Evolutionary conservation across 2,888 invertebrate species (phyloP).

Genomic region (Pristionchus exspectatus): DNA sequence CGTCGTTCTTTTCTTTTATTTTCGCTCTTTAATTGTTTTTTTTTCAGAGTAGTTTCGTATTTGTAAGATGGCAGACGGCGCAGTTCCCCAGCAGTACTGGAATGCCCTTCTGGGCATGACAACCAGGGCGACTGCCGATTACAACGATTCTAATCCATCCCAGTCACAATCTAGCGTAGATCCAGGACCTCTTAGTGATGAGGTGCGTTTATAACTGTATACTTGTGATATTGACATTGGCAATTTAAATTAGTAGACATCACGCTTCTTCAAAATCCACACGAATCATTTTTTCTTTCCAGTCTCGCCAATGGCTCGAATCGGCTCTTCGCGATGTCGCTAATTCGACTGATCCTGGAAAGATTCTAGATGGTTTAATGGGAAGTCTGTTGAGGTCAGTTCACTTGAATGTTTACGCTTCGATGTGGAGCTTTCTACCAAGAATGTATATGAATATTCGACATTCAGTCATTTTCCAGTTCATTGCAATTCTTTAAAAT

Average conservation of each 20-base stretch:
- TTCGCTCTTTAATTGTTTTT: neutral
- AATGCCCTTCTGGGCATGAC: conserved; percentile 54
- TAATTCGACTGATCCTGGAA: conserved; percentile 53
- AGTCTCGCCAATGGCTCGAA: conserved; percentile 60
- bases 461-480: too few relatives aligned
- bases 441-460: too few relatives aligned
- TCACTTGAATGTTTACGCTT: neutral
- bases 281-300: neutral
- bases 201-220: neutral
- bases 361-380: conserved; percentile 55
- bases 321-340: conserved; percentile 54
- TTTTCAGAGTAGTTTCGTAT: neutral
- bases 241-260: too few relatives aligned
- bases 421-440: neutral
- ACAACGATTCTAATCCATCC: conserved; percentile 6
- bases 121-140: conserved; percentile 48
- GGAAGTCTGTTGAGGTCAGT: conserved; percentile 45
- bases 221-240: neutral
- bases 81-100: conserved; percentile 53
- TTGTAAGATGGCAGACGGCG: conserved; percentile 46
- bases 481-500: too few relatives aligned
- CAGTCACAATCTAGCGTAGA: neutral
- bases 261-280: neutral
- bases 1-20: neutral
- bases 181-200: conserved; percentile 43